Evolutionary conservation across 2,797 vertebrate genomes (phyloP), one percentile per base, ranked within the genome.

Genomic region (Toxotes lorentzi): DNA sequence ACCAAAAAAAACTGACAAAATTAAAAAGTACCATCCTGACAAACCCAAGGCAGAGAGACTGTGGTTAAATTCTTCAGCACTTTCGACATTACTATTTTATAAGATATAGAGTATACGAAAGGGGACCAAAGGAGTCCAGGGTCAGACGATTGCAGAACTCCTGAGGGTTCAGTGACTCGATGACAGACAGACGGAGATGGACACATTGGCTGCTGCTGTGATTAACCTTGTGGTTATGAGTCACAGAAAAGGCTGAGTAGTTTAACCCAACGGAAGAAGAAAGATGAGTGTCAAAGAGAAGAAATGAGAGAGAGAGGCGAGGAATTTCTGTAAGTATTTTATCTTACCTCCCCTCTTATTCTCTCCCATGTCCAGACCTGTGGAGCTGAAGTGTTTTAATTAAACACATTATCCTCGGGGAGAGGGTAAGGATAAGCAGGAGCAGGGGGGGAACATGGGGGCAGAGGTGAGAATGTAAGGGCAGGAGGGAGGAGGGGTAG

Each of bases 211-310:
- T 64, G 73, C 62, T 43, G 73, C 76, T 73, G 79, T 79, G 79
- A 91, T 90, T 87, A 85, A 89, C 86, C 82, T 77, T 21, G 14
- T 81, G 58, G 73, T 68, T 83, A 71, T 45, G 60, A 87, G 79
- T 89, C 83, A 84, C 69, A 72, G 43, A 71, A 66, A 70, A 84
- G 56, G 45, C 41, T 21, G 51, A 77, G 85, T 65, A 71, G 51
- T 87, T 86, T 68, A 79, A 88, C 76, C 70, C 61, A 57, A 35
- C 23, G 53, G 21, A 35, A 70, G 73, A 40, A 48, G 47, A 60
- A 69, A 59, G 45, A 65, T 48, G 45, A 19, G 27, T n/a, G 47
- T 1, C 24, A 54, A 73, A 70, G 41, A 54, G 41, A 63, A 32
- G 38, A 60, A 77, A 69, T 13, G 14, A 32, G 41, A 74, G 60